Base-by-base conservation (phyloP, 2,113 vertebrate species). In the Seriola dumerili region DNA sequence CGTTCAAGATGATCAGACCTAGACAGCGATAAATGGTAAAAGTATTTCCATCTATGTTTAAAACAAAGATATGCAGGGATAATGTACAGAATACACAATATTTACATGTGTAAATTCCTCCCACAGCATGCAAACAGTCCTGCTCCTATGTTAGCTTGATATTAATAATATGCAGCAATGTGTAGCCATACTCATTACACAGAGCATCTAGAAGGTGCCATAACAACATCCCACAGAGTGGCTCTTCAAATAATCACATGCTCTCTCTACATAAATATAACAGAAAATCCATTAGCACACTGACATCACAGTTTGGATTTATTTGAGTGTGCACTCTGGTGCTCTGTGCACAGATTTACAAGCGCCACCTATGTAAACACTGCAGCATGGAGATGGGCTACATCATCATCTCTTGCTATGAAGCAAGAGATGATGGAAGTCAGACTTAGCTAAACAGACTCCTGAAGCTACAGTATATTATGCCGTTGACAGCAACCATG, bases 1-100 rank as follows among this genome's bases (percentile, higher is more conserved):
- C 98, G 0, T 99, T 98, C 63, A 99, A 93, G 19, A 99, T 96
- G 85, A 99, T 97, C 85, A 99, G 94, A 72, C 98, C 98, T 99
- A 89, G 36, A 46, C 10, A 29, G 40, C 17, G 29, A 86, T 11
- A 12, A 2, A 64, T 12, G 36, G 19, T 1, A 9, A 14, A 23
- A 34, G 23, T 0, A 4, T 36, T 44, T 59, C 55, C 19, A 36
- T 36, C 5, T 23, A 7, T 46, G 9, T 50, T 57, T 46, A 38
- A 70, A 61, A 73, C 14, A 44, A 10, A 38, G 21, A 19, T 29
- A 50, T 3, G 13, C 16, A 17, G 46, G 8, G 42, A 32, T 14
- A 34, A 42, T 10, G 8, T n/a, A 38, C 11, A 42, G 46, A 54
- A 54, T 11, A 57, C 19, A 13, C 16, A 69, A 69, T 34, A 50